These are phyloP conservation scores for Pygoscelis adeliae DNA, from an alignment of 2,113 vertebrate species.

Conservation along the genomic window DNA sequence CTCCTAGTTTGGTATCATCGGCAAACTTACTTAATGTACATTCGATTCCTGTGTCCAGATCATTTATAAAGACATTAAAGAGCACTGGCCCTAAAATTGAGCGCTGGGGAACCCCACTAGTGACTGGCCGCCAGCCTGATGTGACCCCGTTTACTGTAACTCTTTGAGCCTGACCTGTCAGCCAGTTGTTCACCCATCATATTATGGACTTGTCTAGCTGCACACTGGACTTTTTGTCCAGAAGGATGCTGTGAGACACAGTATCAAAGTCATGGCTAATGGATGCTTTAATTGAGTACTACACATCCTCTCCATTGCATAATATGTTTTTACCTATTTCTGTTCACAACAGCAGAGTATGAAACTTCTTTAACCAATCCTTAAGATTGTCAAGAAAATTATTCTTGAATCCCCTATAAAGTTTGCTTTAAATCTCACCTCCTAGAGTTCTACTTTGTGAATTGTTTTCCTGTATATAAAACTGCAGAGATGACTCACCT, in stretches of 20 bases:
- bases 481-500: not conserved
- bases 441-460: not conserved
- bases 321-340: not conserved
- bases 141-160: not conserved
- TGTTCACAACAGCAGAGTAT: rapidly evolving
- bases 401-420: not conserved
- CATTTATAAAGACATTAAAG: not conserved
- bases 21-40: not conserved
- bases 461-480: not conserved
- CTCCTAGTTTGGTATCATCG: not conserved
- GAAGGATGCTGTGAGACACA: not conserved
- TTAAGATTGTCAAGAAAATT: not conserved
- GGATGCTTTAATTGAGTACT: not conserved
- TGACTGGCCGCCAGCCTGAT: not conserved
- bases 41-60: not conserved
- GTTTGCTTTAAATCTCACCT: not conserved
- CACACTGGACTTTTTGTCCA: not conserved
- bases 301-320: not conserved
- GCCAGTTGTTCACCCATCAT: rapidly evolving
- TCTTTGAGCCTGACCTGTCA: not conserved
- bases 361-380: not conserved
- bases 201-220: not conserved
- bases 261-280: not conserved
- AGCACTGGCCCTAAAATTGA: not conserved
- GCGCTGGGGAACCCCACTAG: not conserved